Evolutionary conservation across 2,113 vertebrate species (phyloP).

Genomic region (Ammospiza nelsoni): DNA sequence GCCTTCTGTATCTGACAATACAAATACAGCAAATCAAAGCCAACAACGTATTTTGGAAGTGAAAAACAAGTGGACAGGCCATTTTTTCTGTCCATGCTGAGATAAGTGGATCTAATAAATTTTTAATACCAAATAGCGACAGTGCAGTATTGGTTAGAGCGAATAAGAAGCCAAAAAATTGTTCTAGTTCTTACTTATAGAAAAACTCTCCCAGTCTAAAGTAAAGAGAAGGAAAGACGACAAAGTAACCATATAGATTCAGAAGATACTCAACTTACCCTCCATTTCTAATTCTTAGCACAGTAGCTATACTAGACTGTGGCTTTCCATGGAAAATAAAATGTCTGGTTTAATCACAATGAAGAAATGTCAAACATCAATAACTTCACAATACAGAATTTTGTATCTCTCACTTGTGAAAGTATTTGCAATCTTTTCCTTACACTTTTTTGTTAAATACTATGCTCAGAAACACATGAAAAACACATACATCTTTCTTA

Average conservation of each 20-base stretch:
- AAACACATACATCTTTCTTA: accelerated
- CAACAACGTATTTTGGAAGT: background rate
- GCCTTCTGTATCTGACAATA: background rate
- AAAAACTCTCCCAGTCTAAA: background rate
- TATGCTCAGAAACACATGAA: background rate
- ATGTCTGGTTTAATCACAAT: background rate
- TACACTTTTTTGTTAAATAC: background rate
- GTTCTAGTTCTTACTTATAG: background rate
- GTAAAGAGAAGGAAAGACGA: background rate
- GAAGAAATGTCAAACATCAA: background rate
- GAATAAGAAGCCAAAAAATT: background rate
- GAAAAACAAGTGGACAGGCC: background rate
- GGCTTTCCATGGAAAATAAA: background rate
- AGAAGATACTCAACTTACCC: background rate
- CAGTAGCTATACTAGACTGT: background rate
- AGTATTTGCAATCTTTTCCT: background rate
- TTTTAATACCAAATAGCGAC: background rate
- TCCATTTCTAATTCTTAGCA: background rate
- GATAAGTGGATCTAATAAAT: background rate
- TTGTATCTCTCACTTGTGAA: background rate
- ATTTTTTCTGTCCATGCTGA: background rate
- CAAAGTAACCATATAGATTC: background rate
- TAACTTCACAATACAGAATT: background rate
- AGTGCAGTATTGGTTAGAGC: background rate
- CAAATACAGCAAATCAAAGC: background rate